These are phyloP conservation scores for Monodelphis domestica DNA, from an alignment of 2,797 vertebrate genomes.

Conservation along the genomic window DNA sequence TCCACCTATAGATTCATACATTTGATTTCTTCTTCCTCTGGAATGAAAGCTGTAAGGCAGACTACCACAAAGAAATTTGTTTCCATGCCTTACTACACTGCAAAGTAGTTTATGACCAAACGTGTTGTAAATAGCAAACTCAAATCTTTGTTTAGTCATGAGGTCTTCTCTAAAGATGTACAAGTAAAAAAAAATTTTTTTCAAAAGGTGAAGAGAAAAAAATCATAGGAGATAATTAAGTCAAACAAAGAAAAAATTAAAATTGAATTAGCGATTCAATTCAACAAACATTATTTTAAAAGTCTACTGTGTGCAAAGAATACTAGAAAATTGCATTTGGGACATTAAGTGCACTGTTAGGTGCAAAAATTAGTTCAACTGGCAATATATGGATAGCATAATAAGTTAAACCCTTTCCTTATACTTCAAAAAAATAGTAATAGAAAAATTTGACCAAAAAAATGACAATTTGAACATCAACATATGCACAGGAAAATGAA, in stretches of 20 bases:
- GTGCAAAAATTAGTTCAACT: constrained; percentile 16
- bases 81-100: constrained; percentile 27
- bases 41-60: constrained; percentile 50
- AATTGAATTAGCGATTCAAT: not conserved
- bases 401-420: not conserved
- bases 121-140: not conserved
- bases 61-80: constrained; percentile 3
- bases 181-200: constrained; percentile 55
- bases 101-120: constrained; percentile 38
- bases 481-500: constrained; percentile 50
- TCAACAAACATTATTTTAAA: constrained; percentile 12
- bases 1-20: constrained; percentile 33
- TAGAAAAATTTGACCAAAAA: too few relatives aligned
- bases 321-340: constrained; percentile 28
- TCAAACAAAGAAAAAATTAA: constrained; percentile 52
- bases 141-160: not conserved
- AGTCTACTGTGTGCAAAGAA: not conserved
- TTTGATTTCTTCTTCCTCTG: constrained; percentile 51
- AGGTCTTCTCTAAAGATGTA: not conserved
- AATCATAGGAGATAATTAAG: constrained; percentile 4
- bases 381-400: constrained; percentile 38
- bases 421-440: constrained; percentile 8
- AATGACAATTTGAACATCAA: constrained; percentile 33
- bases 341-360: constrained; percentile 39
- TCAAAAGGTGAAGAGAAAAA: constrained; percentile 40